These are phyloP conservation scores for Lithophane ornitopus DNA, from an alignment of 2,888 invertebrate species.

Conservation along the genomic window DNA sequence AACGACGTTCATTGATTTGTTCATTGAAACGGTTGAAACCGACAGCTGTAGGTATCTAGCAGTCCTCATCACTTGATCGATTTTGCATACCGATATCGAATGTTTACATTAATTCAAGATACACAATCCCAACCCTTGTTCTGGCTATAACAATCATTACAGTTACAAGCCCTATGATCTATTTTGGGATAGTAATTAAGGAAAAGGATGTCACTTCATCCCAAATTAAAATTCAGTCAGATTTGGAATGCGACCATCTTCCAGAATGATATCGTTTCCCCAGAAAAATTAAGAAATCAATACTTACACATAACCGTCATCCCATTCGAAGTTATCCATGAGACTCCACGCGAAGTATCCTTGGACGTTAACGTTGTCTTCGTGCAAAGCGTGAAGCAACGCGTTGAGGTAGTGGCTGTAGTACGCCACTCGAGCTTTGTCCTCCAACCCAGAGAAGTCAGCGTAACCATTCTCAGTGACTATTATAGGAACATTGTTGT, in stretches of 20 bases:
- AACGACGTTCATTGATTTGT: background rate
- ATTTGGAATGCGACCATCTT: background rate
- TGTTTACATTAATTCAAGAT: background rate
- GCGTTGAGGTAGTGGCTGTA: conserved; percentile 89
- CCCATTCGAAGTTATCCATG: conserved; percentile 97
- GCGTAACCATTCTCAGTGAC: conserved; percentile 91
- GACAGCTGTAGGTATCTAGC: background rate
- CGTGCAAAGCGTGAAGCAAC: conserved; percentile 87
- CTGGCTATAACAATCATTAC: background rate
- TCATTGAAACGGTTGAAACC: background rate
- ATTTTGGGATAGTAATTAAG: background rate
- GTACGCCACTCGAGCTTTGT: conserved; percentile 90
- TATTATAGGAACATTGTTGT: conserved; percentile 88
- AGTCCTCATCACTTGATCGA: background rate
- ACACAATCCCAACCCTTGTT: background rate
- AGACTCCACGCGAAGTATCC: conserved; percentile 96
- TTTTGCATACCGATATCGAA: background rate
- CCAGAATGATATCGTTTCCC: background rate
- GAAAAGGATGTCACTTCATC: background rate
- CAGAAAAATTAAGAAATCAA: background rate
- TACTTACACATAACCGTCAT: conserved; percentile 93
- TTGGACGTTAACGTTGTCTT: conserved; percentile 91
- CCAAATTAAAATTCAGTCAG: background rate
- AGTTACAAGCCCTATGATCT: background rate
- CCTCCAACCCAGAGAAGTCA: conserved; percentile 88